Percentiles rank a stretch among this genome's conserved stretches.
These are phyloP conservation scores for Brachyhypopomus occidentalis DNA, from an alignment of 2,113 vertebrate genomes.

Conservation along the genomic window DNA sequence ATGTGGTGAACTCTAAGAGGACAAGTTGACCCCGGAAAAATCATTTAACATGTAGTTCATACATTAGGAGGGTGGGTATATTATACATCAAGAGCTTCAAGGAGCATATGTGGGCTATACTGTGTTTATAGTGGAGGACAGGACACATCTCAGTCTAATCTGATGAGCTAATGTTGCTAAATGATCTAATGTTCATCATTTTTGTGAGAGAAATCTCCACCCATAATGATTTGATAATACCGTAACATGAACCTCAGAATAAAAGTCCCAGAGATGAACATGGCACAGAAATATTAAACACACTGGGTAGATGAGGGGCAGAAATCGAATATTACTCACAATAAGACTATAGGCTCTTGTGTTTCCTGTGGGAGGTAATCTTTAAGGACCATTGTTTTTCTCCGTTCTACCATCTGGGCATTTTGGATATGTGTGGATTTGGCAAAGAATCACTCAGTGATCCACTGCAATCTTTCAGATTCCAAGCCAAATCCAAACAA, in stretches of 20 bases:
- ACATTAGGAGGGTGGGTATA: not conserved
- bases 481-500: not conserved
- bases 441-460: not conserved
- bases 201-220: no score
- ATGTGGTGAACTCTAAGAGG: not conserved
- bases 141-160: not conserved
- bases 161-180: no score
- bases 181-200: no score
- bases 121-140: not conserved
- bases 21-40: not conserved
- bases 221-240: no score
- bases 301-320: no score
- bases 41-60: conserved; percentile 14
- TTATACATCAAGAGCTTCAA: conserved; percentile 2
- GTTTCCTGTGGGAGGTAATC: conserved; percentile 12
- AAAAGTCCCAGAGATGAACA: no score
- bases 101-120: not conserved
- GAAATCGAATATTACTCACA: no score
- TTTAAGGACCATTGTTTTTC: conserved; percentile 1
- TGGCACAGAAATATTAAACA: no score
- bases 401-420: conserved; percentile 22
- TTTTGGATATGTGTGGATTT: conserved; percentile 19
- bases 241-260: no score
- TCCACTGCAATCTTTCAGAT: conserved; percentile 8
- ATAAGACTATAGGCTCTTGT: not conserved